Base-by-base conservation (phyloP, 2,797 vertebrate genomes). In the Pteropus rufus region DNA sequence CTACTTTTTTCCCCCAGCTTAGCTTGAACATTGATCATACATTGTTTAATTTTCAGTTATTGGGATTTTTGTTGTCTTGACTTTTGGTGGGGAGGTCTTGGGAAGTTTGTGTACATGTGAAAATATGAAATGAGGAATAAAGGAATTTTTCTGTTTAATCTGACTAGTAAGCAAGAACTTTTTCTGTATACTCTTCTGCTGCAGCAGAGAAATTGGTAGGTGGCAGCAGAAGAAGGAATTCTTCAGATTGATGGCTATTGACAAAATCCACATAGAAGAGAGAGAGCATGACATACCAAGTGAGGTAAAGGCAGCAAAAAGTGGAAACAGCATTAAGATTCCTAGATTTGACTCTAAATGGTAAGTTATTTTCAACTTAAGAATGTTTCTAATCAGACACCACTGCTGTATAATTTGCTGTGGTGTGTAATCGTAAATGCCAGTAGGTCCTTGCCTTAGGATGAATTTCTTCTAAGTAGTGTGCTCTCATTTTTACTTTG, bases 171-270 rank as follows among this genome's bases (percentile, higher is more conserved):
- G 98, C 98, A 97, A 96, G 95, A 97, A 97, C 97, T 98, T 98
- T 98, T 98, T 98, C 98, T 98, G 15, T 98, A 98, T 98, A 97
- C 98, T 97, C 98, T 98, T 98, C 98, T 98, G 98, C 98, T 98
- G 98, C 98, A 98, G 98, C 98, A 98, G 98, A 98, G 90, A 98
- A 98, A 97, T 98, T 98, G 98, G 97, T 98, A 99, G 98, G 98
- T 98, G 98, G 98, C 97, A 98, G 97, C 98, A 98, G 98, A 97
- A 98, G 98, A 98, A 98, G 97, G 95, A 97, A 92, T 97, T 98
- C 96, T 94, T 96, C 96, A 95, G 97, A 86, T 58, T 90, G 94
- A 97, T 85, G 96, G 39, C 98, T 98, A 72, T 84, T 93, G 97
- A 98, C 95, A 97, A 97, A 96, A 96, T 97, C 96, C 95, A 72